A percentile compares a stretch with the other conserved stretches of the same genome.
Evolutionary conservation across 2,113 vertebrate genomes (phyloP).

Genomic region (Ciconia boyciana): DNA sequence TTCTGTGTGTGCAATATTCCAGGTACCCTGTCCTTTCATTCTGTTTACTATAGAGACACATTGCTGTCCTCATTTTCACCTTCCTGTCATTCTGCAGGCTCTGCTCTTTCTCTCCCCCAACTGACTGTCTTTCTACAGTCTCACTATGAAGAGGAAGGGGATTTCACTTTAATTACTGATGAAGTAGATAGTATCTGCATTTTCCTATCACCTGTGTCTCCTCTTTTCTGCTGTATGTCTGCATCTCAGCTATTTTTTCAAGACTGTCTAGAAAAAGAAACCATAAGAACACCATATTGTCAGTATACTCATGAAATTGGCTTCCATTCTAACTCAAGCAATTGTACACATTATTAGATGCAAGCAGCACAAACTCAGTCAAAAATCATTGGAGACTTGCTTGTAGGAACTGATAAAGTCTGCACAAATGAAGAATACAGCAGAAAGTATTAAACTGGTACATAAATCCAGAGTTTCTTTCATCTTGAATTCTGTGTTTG

Average conservation of each 20-base stretch:
- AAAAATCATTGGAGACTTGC: not conserved
- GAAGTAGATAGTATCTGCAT: not conserved
- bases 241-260: not conserved
- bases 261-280: not conserved
- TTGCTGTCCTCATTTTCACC: not conserved
- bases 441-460: not conserved
- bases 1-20: not conserved
- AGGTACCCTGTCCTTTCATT: not conserved
- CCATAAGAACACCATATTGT: not conserved
- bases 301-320: not conserved
- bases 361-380: not conserved
- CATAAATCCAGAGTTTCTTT: not conserved
- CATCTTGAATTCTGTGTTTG: not conserved
- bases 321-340: not conserved
- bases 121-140: not conserved
- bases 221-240: not conserved
- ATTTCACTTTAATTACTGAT: not conserved
- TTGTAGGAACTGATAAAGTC: not conserved
- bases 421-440: not conserved
- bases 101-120: not conserved
- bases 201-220: rapidly evolving
- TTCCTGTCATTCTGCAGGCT: not conserved
- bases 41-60: rapidly evolving
- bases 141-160: not conserved
- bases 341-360: rapidly evolving